These are phyloP conservation scores for Pseudochromis fuscus DNA, from an alignment of 2,797 vertebrate genomes.

Conservation along the genomic window DNA sequence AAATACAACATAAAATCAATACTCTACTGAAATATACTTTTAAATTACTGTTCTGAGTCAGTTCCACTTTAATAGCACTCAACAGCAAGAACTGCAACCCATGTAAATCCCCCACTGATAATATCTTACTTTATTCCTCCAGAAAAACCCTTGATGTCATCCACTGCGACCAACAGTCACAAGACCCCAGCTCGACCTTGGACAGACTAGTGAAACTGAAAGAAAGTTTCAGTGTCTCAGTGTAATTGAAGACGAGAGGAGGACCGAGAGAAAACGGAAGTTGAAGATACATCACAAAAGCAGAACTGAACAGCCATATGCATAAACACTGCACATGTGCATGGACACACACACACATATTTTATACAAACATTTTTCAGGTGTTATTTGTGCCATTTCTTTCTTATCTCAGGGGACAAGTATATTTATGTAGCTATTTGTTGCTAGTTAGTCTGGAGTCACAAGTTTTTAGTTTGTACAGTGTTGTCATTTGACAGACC, in stretches of 20 bases:
- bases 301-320: slow-evolving; percentile 22
- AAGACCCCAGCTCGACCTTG: neutral
- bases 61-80: neutral
- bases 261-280: slow-evolving; percentile 11
- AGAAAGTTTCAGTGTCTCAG: slow-evolving; percentile 3
- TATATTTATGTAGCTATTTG: slow-evolving; percentile 19
- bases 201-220: slow-evolving; percentile 24
- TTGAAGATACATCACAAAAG: slow-evolving; percentile 11
- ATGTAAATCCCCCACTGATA: neutral
- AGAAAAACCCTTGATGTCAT: slow-evolving; percentile 76
- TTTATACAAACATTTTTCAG: slow-evolving; percentile 15
- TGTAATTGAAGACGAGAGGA: neutral
- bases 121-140: slow-evolving; percentile 7
- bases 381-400: slow-evolving; percentile 56
- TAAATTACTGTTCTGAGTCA: neutral
- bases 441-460: neutral
- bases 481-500: neutral
- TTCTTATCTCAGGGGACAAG: slow-evolving; percentile 64
- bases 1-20: too few relatives aligned
- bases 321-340: neutral
- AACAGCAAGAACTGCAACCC: neutral
- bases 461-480: slow-evolving; percentile 10
- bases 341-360: slow-evolving; percentile 1
- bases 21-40: neutral
- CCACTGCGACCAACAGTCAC: slow-evolving; percentile 2